Base-by-base conservation (phyloP, 1,140 invertebrate genomes). In the Chionoecetes opilio region DNA sequence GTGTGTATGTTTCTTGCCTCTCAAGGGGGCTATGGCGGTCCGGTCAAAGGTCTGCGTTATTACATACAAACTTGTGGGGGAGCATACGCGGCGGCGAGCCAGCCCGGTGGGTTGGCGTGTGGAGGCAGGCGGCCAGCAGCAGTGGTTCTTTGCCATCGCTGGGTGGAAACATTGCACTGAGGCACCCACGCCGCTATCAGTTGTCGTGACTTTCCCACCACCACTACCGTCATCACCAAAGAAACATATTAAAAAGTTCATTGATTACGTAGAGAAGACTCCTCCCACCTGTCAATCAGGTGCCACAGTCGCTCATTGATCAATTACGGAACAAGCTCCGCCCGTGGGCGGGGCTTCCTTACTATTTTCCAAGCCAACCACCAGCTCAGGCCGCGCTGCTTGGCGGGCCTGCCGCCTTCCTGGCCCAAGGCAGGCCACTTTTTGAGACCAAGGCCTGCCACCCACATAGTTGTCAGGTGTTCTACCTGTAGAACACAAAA, bases 211-310 rank as follows among this genome's bases (percentile, higher is more conserved):
- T 75, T 53, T 82, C 87, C 14, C 86, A 32, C 87, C 93, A 35
- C 90, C 93, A 82, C 46, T 89, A 84, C 63, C 87, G 63, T 94
- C 93, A 94, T 94, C 93, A 37, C 93, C 93, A 34, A 87, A 82
- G 46, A 90, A 94, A 94, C n/a, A n/a, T 94, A 88, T 82, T 90
- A 94, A 94, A 94, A 94, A 94, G 86, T 94, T 90, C 86, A 94
- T 94, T 90, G 93, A 94, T 94, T 94, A 94, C 86, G 82, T 31
- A 89, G 34, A 63, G 29, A 46, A 94, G 87, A 89, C 93, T 94
- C 93, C 93, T 82, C 93, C 93, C 93, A 94, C 93, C 89, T 91
- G 93, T 94, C 93, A 91, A 91, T 94, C 93, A 94, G 86, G 89
- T 86, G 31, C 88, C 75, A 91, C 93, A 91, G 89, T 94, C 93